phyloP scores from a whole-genome alignment of 2,797 vertebrate genomes.

The Anableps anableps region DNA sequence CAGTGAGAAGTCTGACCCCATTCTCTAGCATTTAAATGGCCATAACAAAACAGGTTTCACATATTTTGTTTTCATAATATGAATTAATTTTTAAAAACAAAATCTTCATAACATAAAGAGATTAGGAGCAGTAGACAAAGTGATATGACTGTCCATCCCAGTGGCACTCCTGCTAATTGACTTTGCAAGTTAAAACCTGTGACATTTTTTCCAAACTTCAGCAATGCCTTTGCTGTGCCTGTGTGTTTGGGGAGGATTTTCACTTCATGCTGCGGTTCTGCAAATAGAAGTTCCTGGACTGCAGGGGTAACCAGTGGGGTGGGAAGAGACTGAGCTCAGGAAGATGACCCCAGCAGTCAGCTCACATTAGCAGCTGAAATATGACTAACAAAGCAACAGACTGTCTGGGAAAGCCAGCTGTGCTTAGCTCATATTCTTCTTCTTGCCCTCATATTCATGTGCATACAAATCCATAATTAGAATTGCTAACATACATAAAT shows the following conservation, averaged over 20 bases:
- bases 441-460: conserved; percentile 39
- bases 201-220: conserved; percentile 42
- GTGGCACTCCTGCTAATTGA: conserved; percentile 28
- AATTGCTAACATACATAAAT: conserved; percentile 51
- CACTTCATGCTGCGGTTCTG: conserved; percentile 67
- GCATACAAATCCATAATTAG: conserved; percentile 51
- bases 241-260: conserved; percentile 60
- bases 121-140: conserved; percentile 31
- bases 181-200: conserved; percentile 36
- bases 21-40: background rate
- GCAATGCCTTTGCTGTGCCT: conserved; percentile 39
- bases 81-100: conserved; percentile 1
- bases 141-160: background rate
- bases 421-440: conserved; percentile 44
- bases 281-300: conserved; percentile 73
- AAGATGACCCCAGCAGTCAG: conserved; percentile 77
- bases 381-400: conserved; percentile 70
- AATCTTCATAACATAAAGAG: conserved; percentile 22
- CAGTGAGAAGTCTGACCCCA: background rate
- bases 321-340: conserved; percentile 57
- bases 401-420: conserved; percentile 66
- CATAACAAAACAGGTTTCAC: background rate
- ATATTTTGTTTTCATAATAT: background rate
- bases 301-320: conserved; percentile 72
- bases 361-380: conserved; percentile 75